Percentiles rank a stretch among this genome's conserved stretches.
Evolutionary conservation across 2,888 invertebrate species (phyloP).

Genomic region (Drosophila fungiperda): DNA sequence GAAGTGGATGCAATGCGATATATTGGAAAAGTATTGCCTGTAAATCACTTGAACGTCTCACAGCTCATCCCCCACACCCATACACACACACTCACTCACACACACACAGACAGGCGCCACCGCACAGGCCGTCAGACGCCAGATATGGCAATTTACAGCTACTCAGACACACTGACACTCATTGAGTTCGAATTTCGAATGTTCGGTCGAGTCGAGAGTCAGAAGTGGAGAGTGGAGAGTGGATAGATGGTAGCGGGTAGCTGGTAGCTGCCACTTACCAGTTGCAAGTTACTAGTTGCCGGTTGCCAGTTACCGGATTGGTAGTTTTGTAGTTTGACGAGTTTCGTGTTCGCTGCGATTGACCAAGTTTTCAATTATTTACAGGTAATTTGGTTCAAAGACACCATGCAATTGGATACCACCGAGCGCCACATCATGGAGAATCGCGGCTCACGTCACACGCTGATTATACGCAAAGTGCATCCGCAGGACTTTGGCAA

Average conservation of each 20-base stretch:
- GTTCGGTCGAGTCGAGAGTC: neutral
- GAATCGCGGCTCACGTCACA: slow-evolving; percentile 88
- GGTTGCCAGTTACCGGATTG: neutral
- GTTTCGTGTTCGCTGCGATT: slow-evolving; percentile 56
- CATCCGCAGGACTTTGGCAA: slow-evolving; percentile 89
- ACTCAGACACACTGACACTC: slow-evolving; percentile 41
- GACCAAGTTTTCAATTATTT: slow-evolving; percentile 79
- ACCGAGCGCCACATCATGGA: slow-evolving; percentile 89
- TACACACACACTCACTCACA: neutral
- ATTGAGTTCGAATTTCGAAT: slow-evolving; percentile 40
- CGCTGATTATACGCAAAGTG: slow-evolving; percentile 89
- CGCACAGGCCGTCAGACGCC: slow-evolving; percentile 4
- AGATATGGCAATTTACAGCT: slow-evolving; percentile 40
- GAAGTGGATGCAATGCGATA: slow-evolving; percentile 44
- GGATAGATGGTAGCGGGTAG: slow-evolving; percentile 7
- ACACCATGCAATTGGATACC: slow-evolving; percentile 89
- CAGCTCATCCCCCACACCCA: slow-evolving; percentile 19
- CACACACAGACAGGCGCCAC: slow-evolving; percentile 5
- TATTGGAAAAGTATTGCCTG: slow-evolving; percentile 34
- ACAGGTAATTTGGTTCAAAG: slow-evolving; percentile 89
- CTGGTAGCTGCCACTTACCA: slow-evolving; percentile 7
- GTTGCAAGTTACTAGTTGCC: slow-evolving; percentile 5
- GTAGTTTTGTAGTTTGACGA: slow-evolving; percentile 1
- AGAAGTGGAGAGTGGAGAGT: neutral
- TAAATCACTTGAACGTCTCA: slow-evolving; percentile 50